Base-by-base conservation (phyloP, 2,888 invertebrate genomes). In the Cabera pusaria region DNA sequence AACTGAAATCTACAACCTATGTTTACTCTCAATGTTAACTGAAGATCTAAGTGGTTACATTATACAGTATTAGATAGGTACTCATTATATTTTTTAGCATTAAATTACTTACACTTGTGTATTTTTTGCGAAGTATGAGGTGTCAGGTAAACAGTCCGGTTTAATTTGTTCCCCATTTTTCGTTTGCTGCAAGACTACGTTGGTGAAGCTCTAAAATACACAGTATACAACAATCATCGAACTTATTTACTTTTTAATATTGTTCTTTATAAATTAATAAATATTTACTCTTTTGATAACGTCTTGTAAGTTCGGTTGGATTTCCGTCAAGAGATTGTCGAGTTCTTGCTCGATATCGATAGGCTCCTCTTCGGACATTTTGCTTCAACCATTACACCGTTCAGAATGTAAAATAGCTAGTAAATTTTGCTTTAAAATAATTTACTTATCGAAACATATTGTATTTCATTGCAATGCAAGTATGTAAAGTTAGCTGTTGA, bases 241-340 rank as follows among this genome's bases (percentile, higher is more conserved):
- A n/a, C n/a, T n/a, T n/a, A n/a, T n/a, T n/a, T n/a, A n/a, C n/a
- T n/a, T n/a, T n/a, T n/a, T n/a, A n/a, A n/a, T n/a, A n/a, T n/a
- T n/a, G n/a, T n/a, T n/a, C n/a, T n/a, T n/a, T n/a, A n/a, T n/a
- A n/a, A n/a, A 27, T 17, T 26, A 38, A 26, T 44, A 41, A 47
- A 57, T 72, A 79, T 78, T 86, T 79, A 91, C 92, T 75, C 91
- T 78, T 73, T 90, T 91, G 59, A 91, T 84, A 78, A 91, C 90
- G 63, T 91, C 90, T 71, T 91, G 90, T 41, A 91, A 78, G 59
- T 89, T 83, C 1, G 91, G 90, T 49, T 90, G 90, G 11, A 90
- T 84, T 60, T 81, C 80, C 6, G 83, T 77, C 43, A 91, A 57
- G 36, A 90, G 75, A 35, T 88, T 71, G 44, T 81, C 80, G 47